These are phyloP conservation scores for Ptychobarbus kaznakovi DNA, from an alignment of 2,797 vertebrate genomes.

Conservation along the genomic window DNA sequence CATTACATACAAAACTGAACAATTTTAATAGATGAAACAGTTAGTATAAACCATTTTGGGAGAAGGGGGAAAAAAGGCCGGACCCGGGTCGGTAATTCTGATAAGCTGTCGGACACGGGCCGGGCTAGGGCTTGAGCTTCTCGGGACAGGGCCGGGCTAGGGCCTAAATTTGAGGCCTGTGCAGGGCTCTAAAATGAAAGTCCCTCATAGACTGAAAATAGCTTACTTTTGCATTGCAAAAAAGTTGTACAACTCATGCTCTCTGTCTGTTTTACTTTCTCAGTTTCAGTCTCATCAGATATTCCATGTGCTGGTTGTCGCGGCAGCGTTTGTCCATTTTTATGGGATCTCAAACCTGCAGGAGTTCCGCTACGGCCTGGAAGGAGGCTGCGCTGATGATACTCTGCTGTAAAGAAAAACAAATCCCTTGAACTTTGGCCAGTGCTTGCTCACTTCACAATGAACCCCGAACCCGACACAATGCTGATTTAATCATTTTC, in stretches of 20 bases:
- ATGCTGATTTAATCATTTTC: slow-evolving; percentile 30
- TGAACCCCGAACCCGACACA: slow-evolving; percentile 30
- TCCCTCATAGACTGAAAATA: background rate
- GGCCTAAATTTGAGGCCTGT: too few species aligned
- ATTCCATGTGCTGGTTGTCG: slow-evolving; percentile 96
- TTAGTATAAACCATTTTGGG: too few species aligned
- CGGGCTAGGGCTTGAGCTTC: too few species aligned
- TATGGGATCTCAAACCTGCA: slow-evolving; percentile 97
- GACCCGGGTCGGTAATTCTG: too few species aligned
- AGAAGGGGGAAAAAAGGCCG: too few species aligned
- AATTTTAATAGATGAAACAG: too few species aligned
- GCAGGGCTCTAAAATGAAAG: background rate
- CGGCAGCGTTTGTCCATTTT: slow-evolving; percentile 94
- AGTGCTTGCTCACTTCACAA: slow-evolving; percentile 74
- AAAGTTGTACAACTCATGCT: background rate
- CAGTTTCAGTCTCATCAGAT: slow-evolving; percentile 98
- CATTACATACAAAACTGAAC: too few species aligned
- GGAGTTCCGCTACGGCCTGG: slow-evolving; percentile 94
- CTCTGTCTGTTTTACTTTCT: slow-evolving; percentile 1
- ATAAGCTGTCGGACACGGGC: too few species aligned
- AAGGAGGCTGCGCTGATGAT: slow-evolving; percentile 96
- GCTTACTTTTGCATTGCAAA: background rate
- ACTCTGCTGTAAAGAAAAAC: slow-evolving; percentile 87
- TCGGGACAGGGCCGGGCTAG: too few species aligned
- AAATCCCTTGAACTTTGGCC: slow-evolving; percentile 75